Conservation (phyloP, 1,140 invertebrate genomes). For the Calosoma granatense region DNA sequence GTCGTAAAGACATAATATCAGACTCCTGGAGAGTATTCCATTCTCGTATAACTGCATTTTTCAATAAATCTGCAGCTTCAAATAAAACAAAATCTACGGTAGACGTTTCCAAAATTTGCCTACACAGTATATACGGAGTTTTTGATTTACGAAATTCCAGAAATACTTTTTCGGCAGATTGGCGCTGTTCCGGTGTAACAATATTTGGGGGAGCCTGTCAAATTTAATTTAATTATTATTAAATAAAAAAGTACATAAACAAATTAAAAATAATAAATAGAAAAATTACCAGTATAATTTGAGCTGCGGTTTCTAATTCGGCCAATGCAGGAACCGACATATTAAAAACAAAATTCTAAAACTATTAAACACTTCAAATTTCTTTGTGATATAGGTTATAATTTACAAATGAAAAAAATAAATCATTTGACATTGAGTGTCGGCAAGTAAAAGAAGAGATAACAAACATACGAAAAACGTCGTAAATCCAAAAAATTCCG, state of each 20-base stretch:
- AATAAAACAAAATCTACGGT: conserved; percentile 75
- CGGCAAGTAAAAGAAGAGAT: no score
- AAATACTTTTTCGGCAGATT: conserved; percentile 68
- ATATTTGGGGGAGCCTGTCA: conserved; percentile 72
- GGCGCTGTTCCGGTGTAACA: conserved; percentile 64
- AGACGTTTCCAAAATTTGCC: conserved; percentile 69
- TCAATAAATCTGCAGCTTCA: conserved; percentile 75
- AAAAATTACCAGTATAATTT: conserved; percentile 28
- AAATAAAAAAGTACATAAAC: conserved; percentile 11
- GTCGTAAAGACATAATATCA: conserved; percentile 60
- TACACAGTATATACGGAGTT: conserved; percentile 70
- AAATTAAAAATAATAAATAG: conserved; percentile 6
- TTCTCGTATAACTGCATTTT: conserved; percentile 71
- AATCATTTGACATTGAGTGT: no score
- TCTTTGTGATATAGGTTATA: no score
- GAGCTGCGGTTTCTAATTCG: conserved; percentile 29
- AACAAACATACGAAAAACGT: no score
- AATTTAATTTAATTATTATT: conserved; percentile 15
- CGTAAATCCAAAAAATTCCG: no score
- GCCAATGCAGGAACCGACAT: conserved; percentile 13
- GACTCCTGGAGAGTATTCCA: conserved; percentile 57
- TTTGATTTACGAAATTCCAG: conserved; percentile 71
- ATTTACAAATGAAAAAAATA: no score
- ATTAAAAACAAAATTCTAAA: background rate
- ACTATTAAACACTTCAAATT: no score